These are phyloP conservation scores for Doryteuthis pealeii DNA, from an alignment of 1,140 invertebrate genomes.

Conservation along the genomic window DNA sequence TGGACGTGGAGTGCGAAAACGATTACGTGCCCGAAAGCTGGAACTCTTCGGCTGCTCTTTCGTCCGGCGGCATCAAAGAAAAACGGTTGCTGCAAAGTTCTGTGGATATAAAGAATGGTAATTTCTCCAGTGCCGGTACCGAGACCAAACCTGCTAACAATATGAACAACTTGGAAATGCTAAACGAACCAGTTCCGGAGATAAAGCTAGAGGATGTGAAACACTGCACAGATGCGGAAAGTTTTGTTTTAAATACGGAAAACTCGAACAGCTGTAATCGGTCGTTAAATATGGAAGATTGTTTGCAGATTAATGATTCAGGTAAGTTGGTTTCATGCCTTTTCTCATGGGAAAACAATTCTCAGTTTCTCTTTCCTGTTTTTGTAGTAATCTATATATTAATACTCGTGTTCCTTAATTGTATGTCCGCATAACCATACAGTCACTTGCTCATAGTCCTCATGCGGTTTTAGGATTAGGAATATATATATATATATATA, in stretches of 20 bases:
- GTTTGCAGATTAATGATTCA: neutral
- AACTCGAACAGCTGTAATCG: neutral
- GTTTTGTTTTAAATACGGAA: neutral
- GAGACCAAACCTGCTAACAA: neutral
- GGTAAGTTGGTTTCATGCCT: neutral
- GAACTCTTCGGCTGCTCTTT: neutral
- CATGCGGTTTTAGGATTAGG: no score
- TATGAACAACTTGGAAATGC: neutral
- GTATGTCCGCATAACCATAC: no score
- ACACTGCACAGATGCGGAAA: neutral
- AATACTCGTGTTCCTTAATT: no score
- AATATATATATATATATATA: no score
- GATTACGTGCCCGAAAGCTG: neutral
- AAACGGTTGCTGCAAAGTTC: neutral
- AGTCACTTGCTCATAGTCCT: no score
- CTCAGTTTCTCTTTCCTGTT: no score
- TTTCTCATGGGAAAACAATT: no score
- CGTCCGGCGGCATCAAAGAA: neutral
- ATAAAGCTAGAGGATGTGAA: constrained; percentile 5
- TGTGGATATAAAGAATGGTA: neutral
- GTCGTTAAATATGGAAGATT: neutral
- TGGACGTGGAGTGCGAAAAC: neutral
- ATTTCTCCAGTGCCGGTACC: neutral
- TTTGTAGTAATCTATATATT: no score
- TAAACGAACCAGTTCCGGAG: neutral